Conservation (phyloP, 2,888 invertebrate genomes). For the Linnaemya tessellans region DNA sequence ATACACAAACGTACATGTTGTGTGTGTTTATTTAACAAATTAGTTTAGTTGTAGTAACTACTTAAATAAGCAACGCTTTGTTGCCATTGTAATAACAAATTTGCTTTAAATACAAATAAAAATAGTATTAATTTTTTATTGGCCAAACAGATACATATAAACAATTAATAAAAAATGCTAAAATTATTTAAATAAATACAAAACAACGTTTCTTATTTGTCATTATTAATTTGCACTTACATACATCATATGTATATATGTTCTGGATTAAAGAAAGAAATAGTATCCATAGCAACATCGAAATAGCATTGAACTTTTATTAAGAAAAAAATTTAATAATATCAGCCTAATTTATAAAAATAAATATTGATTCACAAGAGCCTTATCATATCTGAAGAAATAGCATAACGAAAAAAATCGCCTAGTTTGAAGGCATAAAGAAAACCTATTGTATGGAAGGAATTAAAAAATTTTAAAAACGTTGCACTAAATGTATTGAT, state of each 20-base stretch:
- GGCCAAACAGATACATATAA: slow-evolving; percentile 51
- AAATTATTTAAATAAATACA: slow-evolving; percentile 20
- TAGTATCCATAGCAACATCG: background rate
- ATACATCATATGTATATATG: background rate
- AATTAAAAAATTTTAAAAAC: too few species aligned
- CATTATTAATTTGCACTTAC: slow-evolving; percentile 5
- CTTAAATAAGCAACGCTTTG: slow-evolving; percentile 73
- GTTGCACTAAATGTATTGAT: too few species aligned
- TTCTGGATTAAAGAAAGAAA: background rate
- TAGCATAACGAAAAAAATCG: too few species aligned
- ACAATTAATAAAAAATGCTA: slow-evolving; percentile 33
- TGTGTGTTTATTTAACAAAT: slow-evolving; percentile 75
- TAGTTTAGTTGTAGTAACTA: slow-evolving; percentile 76
- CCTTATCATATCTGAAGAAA: too few species aligned
- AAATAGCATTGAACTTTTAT: background rate
- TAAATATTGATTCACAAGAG: too few species aligned
- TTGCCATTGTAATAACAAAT: slow-evolving; percentile 56
- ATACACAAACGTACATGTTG: slow-evolving; percentile 6
- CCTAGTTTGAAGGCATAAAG: too few species aligned
- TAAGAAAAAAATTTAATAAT: background rate
- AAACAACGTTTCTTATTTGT: slow-evolving; percentile 4
- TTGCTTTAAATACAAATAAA: slow-evolving; percentile 55
- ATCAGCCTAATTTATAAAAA: too few species aligned
- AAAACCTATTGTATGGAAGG: too few species aligned
- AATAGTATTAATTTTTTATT: slow-evolving; percentile 55